phyloP scores from a whole-genome alignment of 2,113 vertebrate genomes.

The Hypomesus transpacificus region DNA sequence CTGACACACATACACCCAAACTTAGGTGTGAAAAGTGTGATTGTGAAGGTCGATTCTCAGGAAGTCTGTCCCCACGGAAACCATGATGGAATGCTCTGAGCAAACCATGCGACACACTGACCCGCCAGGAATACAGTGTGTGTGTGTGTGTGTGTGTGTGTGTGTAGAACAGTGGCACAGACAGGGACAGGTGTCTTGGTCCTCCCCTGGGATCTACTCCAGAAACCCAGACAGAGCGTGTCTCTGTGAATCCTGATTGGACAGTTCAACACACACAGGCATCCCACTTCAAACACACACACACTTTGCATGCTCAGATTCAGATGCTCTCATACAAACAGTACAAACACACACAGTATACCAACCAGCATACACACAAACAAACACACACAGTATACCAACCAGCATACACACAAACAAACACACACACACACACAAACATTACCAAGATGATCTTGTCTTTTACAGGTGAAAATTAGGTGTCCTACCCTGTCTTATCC shows the following conservation, averaged over 20 bases:
- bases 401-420: conserved; percentile 6
- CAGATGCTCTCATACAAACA: too few relatives aligned
- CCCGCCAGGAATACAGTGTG: conserved; percentile 61
- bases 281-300: neutral
- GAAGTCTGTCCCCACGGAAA: conserved; percentile 58
- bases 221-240: conserved; percentile 66
- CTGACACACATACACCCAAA: conserved; percentile 8
- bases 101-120: conserved; percentile 65
- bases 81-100: conserved; percentile 63
- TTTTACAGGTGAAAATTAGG: too few relatives aligned
- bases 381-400: neutral
- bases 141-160: conserved; percentile 19
- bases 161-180: conserved; percentile 47
- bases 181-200: conserved; percentile 17
- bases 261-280: conserved; percentile 12
- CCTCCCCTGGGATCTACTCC: conserved; percentile 61
- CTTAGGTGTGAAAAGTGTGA: conserved; percentile 52
- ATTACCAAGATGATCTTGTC: too few relatives aligned
- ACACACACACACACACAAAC: conserved; percentile 22
- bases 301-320: neutral
- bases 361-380: neutral
- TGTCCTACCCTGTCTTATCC: too few relatives aligned
- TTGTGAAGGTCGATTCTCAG: conserved; percentile 67
- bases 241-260: conserved; percentile 37
- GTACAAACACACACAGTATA: too few relatives aligned